Evolutionary conservation across 2,888 invertebrate genomes (phyloP).

Genomic region (Melieria picta): DNA sequence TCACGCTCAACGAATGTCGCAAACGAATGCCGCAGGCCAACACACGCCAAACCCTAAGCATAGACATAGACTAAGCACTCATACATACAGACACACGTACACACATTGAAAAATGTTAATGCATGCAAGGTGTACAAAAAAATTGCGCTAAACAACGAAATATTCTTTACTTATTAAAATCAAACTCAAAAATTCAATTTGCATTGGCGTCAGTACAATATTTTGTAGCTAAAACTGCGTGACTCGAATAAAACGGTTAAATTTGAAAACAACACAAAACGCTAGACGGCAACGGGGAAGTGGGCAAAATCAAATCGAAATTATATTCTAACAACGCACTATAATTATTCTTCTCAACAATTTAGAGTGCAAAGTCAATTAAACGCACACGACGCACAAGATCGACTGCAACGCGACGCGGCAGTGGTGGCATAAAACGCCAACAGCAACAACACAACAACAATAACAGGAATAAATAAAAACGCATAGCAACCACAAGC

Average conservation of each 20-base stretch:
- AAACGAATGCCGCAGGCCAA: no score
- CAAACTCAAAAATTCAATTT: no score
- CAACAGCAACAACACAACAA: not conserved
- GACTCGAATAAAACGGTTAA: constrained; percentile 24
- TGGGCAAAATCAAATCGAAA: not conserved
- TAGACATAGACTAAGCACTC: not conserved
- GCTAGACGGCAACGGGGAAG: not conserved
- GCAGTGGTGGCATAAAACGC: constrained; percentile 14
- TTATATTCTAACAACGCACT: not conserved
- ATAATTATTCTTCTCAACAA: constrained; percentile 11
- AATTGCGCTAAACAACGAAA: not conserved
- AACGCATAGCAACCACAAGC: constrained; percentile 8
- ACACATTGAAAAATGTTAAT: not conserved
- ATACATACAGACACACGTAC: not conserved
- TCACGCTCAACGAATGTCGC: not conserved
- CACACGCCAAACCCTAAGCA: not conserved
- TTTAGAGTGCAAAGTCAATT: constrained; percentile 27
- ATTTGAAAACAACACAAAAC: not conserved
- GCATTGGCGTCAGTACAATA: no score
- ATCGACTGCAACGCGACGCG: no score
- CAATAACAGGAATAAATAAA: not conserved
- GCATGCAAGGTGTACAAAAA: not conserved
- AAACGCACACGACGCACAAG: constrained; percentile 15
- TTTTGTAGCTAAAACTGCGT: constrained; percentile 3
- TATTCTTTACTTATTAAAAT: not conserved